These are phyloP conservation scores for Lepidostoma basale DNA, from an alignment of 1,140 invertebrate species.

Conservation along the genomic window DNA sequence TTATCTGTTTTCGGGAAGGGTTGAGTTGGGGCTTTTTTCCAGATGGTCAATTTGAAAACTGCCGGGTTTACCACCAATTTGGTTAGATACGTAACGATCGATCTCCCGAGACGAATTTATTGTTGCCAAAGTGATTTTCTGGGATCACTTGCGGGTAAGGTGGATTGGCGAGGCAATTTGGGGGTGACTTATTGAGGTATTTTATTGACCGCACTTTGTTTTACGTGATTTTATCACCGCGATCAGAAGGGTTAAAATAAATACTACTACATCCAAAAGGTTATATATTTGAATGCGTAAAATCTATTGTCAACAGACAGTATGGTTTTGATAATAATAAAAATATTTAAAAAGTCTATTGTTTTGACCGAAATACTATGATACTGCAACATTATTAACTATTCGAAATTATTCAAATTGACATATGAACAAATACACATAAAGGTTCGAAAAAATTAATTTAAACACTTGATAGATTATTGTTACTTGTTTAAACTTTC, in stretches of 20 bases:
- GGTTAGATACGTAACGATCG: constrained; percentile 32
- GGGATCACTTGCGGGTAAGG: neutral
- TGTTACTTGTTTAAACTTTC: no score
- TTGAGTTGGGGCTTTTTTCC: constrained; percentile 24
- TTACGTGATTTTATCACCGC: neutral
- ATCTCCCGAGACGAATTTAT: constrained; percentile 38
- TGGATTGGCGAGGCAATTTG: neutral
- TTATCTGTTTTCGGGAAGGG: constrained; percentile 39
- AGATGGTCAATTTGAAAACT: constrained; percentile 23
- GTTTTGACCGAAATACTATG: no score
- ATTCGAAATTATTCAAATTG: no score
- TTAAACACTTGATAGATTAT: no score
- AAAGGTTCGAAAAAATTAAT: no score
- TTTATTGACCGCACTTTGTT: neutral
- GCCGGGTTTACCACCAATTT: constrained; percentile 33
- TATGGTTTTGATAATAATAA: no score
- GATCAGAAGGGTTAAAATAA: neutral
- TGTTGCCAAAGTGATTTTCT: constrained; percentile 16
- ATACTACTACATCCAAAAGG: no score
- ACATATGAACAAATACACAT: no score
- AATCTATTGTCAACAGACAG: no score
- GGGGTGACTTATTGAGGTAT: constrained; percentile 20
- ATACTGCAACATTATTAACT: no score
- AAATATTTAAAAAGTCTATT: no score
- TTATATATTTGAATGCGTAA: no score